Percentiles rank a stretch among this genome's conserved stretches.
Evolutionary conservation across 2,113 vertebrate species (phyloP).

Genomic region (Tenrec ecaudatus): DNA sequence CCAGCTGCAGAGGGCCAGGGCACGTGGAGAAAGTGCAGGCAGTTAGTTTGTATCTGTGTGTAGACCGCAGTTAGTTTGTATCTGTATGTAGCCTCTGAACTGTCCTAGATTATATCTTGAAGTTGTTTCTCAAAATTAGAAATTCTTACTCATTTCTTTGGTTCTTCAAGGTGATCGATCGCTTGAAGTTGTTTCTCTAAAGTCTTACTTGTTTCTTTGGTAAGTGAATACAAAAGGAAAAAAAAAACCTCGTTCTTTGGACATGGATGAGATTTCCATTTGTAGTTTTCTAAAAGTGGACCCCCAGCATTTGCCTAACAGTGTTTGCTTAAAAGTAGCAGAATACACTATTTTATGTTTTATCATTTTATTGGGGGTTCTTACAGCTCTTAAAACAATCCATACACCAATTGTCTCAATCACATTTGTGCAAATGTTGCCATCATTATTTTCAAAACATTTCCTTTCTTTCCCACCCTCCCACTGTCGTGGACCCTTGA

Average conservation of each 20-base stretch:
- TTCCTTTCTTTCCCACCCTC: too few relatives aligned
- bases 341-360: neutral
- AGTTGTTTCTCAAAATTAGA: conserved; percentile 37
- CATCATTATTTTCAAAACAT: too few relatives aligned
- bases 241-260: neutral
- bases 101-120: conserved; percentile 5
- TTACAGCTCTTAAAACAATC: too few relatives aligned
- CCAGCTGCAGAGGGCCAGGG: neutral
- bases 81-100: neutral
- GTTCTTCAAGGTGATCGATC: conserved; percentile 20
- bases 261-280: conserved; percentile 19
- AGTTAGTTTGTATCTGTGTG: neutral
- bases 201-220: conserved; percentile 14
- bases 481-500: too few relatives aligned
- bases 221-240: conserved; percentile 16
- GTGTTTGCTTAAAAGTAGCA: neutral
- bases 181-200: conserved; percentile 40
- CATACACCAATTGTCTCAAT: too few relatives aligned
- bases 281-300: neutral
- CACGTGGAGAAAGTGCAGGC: neutral
- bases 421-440: too few relatives aligned
- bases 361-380: too few relatives aligned
- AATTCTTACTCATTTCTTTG: conserved; percentile 17
- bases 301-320: conserved; percentile 3
- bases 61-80: neutral